Conservation (phyloP, 2,888 invertebrate species). For the Drosophila kokeensis region DNA sequence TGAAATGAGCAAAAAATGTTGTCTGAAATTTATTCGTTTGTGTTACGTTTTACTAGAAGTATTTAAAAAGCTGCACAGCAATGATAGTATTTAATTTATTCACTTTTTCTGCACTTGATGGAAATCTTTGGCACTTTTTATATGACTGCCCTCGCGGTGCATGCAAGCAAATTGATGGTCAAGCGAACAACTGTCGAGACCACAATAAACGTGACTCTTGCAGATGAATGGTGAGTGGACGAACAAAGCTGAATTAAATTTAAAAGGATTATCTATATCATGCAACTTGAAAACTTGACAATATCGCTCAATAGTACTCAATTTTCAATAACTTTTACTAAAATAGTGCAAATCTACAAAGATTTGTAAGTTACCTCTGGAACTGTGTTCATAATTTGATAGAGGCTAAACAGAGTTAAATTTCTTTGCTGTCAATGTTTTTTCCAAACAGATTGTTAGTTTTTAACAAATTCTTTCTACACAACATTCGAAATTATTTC, state of each 20-base stretch:
- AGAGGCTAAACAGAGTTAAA: accelerated
- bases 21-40: no score
- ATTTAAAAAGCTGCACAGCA: background rate
- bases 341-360: background rate
- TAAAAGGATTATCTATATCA: background rate
- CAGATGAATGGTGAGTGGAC: background rate
- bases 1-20: no score
- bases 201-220: constrained; percentile 8
- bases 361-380: constrained; percentile 1
- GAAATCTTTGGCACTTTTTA: background rate
- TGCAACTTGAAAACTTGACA: background rate
- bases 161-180: constrained; percentile 1
- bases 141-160: background rate
- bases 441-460: constrained; percentile 29
- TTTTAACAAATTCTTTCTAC: constrained; percentile 27
- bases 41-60: background rate
- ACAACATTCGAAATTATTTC: constrained; percentile 45
- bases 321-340: background rate
- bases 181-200: background rate
- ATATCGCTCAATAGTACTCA: background rate
- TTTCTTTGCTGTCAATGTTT: background rate
- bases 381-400: background rate
- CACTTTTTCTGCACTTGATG: background rate
- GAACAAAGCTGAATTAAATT: background rate
- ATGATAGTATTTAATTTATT: no score